Base-by-base conservation (phyloP, 2,888 invertebrate genomes). In the Tenthredo scrophulariae region DNA sequence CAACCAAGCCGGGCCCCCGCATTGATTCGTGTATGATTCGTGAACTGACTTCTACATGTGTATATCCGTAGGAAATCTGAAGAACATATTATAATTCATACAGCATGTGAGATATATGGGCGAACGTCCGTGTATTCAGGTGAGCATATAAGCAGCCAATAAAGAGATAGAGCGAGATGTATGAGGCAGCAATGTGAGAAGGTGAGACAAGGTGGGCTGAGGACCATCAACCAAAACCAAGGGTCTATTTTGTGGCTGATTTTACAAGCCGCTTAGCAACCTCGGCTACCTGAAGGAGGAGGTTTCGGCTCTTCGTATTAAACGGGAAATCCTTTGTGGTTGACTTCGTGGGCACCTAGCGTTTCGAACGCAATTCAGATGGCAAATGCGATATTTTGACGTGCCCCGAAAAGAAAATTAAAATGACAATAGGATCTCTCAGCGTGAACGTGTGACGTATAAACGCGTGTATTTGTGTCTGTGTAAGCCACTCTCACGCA, bases 331-430 rank as follows among this genome's bases (percentile, higher is more conserved):
- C 91, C 87, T 91, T 92, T 92, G 92, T 92, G 89, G 89, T 89
- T 87, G 88, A 89, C 90, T 89, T 91, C 90, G 90, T 90, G 89
- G 90, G 91, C 92, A 91, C 91, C 91, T 91, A 91, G 92, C 91
- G 91, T 91, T 90, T 91, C 92, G 90, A 91, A 92, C 92, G 91
- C 91, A 91, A 91, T 91, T 89, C 89, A 88, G 86, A 86, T 86
- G 88, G 87, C 86, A 80, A 84, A 82, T 58, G 67, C 83, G 91
- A 85, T 92, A 92, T 92, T 92, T 93, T 93, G 92, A 93, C 93
- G 91, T 91, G 88, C 89, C 90, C 91, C 89, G 90, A 91, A 92
- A 91, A 92, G 92, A 54, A 54, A 54, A 93, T 93, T 93, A 92
- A 92, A 92, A 93, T 93, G 92, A 93, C 93, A 93, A 93, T 83